Evolutionary conservation across 2,113 vertebrate species (phyloP).

Genomic region (Thunnus thynnus): DNA sequence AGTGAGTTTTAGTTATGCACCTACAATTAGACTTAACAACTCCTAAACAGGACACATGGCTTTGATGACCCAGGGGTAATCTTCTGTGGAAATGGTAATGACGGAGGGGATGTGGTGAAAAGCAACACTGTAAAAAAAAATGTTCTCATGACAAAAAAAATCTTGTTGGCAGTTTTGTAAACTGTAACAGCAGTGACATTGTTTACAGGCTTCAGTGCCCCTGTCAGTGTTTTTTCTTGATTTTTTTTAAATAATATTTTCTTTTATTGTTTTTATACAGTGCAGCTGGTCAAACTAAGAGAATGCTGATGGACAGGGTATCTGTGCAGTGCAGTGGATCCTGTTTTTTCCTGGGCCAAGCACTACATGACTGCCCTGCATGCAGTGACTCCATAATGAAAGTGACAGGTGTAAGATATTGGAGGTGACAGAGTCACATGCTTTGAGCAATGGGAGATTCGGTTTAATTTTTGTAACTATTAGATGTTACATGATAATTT

Average conservation of each 20-base stretch:
- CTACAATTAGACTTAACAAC: conserved; percentile 15
- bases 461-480: neutral
- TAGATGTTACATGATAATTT: too few relatives aligned
- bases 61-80: neutral
- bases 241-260: too few relatives aligned
- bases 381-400: neutral
- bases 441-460: too few relatives aligned
- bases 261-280: neutral
- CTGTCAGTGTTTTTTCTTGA: neutral
- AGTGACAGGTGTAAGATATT: neutral
- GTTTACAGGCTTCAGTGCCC: neutral
- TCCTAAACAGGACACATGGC: neutral
- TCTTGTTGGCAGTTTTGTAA: neutral
- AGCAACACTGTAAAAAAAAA: neutral
- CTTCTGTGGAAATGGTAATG: neutral
- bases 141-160: neutral
- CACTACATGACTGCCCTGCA: neutral
- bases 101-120: neutral
- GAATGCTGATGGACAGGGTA: neutral
- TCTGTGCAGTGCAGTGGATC: neutral
- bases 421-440: neutral
- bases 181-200: neutral
- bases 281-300: neutral
- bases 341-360: too few relatives aligned
- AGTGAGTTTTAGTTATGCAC: neutral